phyloP scores from a whole-genome alignment of 2,888 invertebrate genomes.

The Diabrotica balteata region DNA sequence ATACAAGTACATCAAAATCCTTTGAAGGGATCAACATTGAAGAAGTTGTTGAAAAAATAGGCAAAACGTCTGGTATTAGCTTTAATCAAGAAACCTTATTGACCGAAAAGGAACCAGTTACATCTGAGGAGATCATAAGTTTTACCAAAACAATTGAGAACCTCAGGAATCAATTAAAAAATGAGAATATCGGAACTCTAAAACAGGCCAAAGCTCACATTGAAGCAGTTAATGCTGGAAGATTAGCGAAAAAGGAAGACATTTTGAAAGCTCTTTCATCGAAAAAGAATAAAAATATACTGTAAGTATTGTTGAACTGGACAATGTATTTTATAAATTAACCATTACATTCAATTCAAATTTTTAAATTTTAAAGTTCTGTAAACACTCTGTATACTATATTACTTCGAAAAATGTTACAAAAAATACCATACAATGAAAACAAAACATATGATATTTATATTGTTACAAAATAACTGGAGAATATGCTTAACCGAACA shows the following conservation, averaged over 20 bases:
- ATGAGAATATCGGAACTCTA: constrained; percentile 68
- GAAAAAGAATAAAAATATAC: constrained; percentile 65
- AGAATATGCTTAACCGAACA: no score
- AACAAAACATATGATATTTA: no score
- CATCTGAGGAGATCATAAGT: constrained; percentile 27
- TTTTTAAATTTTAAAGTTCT: no score
- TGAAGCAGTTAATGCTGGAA: constrained; percentile 68
- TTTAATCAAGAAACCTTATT: constrained; percentile 49
- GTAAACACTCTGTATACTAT: no score
- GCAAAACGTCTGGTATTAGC: constrained; percentile 35
- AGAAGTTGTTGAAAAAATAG: constrained; percentile 47
- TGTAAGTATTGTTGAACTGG: constrained; percentile 54
- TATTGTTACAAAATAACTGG: no score
- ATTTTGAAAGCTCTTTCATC: constrained; percentile 66
- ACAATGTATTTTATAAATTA: no score
- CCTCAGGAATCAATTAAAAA: constrained; percentile 63
- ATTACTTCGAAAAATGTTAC: no score
- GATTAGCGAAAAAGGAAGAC: constrained; percentile 67
- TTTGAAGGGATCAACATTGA: constrained; percentile 33
- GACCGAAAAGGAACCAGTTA: constrained; percentile 45
- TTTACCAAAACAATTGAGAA: constrained; percentile 54
- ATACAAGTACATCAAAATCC: constrained; percentile 36
- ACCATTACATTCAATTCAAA: no score
- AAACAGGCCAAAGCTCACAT: constrained; percentile 71
- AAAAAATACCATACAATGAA: no score